These are phyloP conservation scores for Prionailurus bengalensis DNA, from an alignment of 2,113 vertebrate genomes.

Conservation along the genomic window DNA sequence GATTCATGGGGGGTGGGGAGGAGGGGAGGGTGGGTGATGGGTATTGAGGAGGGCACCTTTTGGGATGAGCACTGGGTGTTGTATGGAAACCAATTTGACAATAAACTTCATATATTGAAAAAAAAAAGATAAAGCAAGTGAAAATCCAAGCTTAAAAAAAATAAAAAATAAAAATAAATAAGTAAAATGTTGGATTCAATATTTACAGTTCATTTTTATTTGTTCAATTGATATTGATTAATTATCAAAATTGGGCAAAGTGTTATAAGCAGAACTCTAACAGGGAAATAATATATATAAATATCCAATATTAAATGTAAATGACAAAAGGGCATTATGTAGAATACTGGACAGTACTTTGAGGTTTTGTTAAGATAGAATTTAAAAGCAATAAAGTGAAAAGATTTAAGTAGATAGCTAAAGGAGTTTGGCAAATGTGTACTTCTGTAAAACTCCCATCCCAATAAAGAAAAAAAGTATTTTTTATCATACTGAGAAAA, in stretches of 20 bases:
- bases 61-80: too few relatives aligned
- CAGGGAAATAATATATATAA: not conserved
- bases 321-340: not conserved
- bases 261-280: not conserved
- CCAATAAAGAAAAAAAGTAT: not conserved
- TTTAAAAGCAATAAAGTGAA: not conserved
- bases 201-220: not conserved
- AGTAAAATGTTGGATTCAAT: not conserved
- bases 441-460: not conserved
- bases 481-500: not conserved
- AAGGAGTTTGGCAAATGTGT: not conserved
- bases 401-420: not conserved
- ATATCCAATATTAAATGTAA: not conserved
- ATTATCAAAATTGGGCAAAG: not conserved
- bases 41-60: too few relatives aligned
- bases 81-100: too few relatives aligned
- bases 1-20: too few relatives aligned
- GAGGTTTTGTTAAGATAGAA: not conserved
- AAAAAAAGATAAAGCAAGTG: too few relatives aligned
- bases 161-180: too few relatives aligned
- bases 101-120: too few relatives aligned
- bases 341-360: not conserved
- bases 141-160: too few relatives aligned
- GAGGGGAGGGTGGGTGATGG: too few relatives aligned
- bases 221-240: not conserved